Base-by-base conservation (phyloP, 2,797 vertebrate species). In the Paedocypris micromegethes region DNA sequence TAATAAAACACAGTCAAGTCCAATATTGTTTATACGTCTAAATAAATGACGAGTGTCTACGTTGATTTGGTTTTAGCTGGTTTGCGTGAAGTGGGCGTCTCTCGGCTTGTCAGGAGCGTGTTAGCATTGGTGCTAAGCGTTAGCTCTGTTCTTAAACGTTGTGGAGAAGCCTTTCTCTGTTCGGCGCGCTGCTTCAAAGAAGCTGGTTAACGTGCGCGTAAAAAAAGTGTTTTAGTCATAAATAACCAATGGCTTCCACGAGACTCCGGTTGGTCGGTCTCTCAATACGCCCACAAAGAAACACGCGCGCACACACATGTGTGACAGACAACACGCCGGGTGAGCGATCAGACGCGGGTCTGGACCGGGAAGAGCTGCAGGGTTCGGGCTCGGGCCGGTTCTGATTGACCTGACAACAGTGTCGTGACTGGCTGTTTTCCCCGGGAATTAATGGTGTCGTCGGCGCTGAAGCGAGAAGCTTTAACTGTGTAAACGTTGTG, bases 331-430 rank as follows among this genome's bases (percentile, higher is more conserved):
- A 23, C 23, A 23, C 23, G 23, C 23, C 23, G 23, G 23, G 23
- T 23, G 23, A 23, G 23, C 23, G 23, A 23, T 23, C 23, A 23
- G 23, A 23, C 23, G 23, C 23, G 23, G 23, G 68, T 56, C 58
- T 62, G 45, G 9, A 70, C 52, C 62, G 58, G 58, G 45, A 52
- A 40, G 49, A 46, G 59, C 60, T 64, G 68, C 60, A 58, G 60
- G 57, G 46, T 70, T 64, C 58, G 60, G 53, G 60, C 54, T 63
- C 64, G 68, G 68, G 65, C 39, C 66, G 67, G 57, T 49, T 64
- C 61, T 58, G 62, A 54, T 57, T 70, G 72, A 70, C 58, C 72
- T 70, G 66, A 70, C 68, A 66, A 66, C 68, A 66, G 73, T 65
- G 70, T 51, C 73, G 66, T 70, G 68, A 70, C 46, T 70, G 73